Evolutionary conservation across 2,797 vertebrate species (phyloP).

Genomic region (Onychomys arenicola): DNA sequence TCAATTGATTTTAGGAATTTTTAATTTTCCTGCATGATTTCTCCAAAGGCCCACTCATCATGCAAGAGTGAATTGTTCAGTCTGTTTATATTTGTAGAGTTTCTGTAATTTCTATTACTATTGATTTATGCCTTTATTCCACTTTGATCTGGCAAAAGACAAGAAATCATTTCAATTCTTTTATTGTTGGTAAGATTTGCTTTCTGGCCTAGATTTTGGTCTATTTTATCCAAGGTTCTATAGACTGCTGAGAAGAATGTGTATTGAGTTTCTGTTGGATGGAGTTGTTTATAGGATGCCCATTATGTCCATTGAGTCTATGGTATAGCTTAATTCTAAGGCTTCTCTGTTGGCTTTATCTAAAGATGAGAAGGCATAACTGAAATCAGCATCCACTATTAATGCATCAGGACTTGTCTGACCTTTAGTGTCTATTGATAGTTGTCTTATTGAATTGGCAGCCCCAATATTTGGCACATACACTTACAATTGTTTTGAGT

Average conservation of each 20-base stretch:
- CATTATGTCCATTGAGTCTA: not conserved
- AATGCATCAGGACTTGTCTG: not conserved
- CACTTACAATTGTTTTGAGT: not conserved
- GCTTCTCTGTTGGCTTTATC: not conserved
- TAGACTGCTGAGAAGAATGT: not conserved
- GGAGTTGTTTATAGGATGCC: not conserved
- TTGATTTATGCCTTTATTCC: not conserved
- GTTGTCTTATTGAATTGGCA: not conserved
- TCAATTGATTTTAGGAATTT: not conserved
- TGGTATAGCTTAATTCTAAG: not conserved
- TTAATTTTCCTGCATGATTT: not conserved
- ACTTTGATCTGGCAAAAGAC: not conserved
- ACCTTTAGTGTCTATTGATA: not conserved
- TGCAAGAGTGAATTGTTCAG: not conserved
- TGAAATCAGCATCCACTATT: not conserved
- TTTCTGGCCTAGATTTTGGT: not conserved
- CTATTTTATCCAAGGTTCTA: not conserved
- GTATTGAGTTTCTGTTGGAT: not conserved
- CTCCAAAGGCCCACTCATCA: not conserved
- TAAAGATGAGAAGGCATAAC: not conserved
- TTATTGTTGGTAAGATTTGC: not conserved
- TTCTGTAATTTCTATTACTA: not conserved
- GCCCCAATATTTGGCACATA: not conserved
- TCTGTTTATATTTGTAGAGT: not conserved
- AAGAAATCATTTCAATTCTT: not conserved